phyloP scores from a whole-genome alignment of 2,888 invertebrate species.

The Chrysodeixis includens region DNA sequence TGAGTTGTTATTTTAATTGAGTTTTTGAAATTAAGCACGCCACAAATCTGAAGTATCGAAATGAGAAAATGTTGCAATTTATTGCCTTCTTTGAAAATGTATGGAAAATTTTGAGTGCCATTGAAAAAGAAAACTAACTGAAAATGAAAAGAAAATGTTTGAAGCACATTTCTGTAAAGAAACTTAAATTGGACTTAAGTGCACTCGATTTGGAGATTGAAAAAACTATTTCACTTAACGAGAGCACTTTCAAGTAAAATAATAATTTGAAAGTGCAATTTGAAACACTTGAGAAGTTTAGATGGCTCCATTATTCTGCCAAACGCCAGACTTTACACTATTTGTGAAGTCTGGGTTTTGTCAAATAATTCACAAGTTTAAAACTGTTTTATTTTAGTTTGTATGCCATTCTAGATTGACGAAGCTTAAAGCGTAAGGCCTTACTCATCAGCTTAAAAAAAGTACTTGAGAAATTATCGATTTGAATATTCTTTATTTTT shows the following conservation, averaged over 20 bases:
- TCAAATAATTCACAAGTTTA: background rate
- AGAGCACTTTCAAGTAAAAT: conserved; percentile 3
- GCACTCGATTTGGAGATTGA: background rate
- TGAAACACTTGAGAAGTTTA: conserved; percentile 10
- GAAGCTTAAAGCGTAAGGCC: background rate
- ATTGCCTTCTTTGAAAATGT: too few relatives aligned
- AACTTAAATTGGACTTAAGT: background rate
- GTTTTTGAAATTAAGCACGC: too few relatives aligned
- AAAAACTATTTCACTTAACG: conserved; percentile 10
- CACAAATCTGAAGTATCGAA: too few relatives aligned
- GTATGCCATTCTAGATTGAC: background rate
- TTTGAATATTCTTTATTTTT: too few relatives aligned
- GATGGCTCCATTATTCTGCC: conserved; percentile 11
- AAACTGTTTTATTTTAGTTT: background rate
- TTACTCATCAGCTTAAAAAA: too few relatives aligned
- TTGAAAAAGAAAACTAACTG: background rate
- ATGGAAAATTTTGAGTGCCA: background rate
- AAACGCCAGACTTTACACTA: background rate
- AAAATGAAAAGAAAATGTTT: background rate
- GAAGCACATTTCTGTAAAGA: too few relatives aligned
- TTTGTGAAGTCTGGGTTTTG: background rate
- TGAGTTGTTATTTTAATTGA: too few relatives aligned
- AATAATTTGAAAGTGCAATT: conserved; percentile 12
- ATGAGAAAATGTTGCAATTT: too few relatives aligned
- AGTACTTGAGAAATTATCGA: too few relatives aligned